Conservation (phyloP, 64 coral and sea anemone species). For the Platygyra sinensis region DNA sequence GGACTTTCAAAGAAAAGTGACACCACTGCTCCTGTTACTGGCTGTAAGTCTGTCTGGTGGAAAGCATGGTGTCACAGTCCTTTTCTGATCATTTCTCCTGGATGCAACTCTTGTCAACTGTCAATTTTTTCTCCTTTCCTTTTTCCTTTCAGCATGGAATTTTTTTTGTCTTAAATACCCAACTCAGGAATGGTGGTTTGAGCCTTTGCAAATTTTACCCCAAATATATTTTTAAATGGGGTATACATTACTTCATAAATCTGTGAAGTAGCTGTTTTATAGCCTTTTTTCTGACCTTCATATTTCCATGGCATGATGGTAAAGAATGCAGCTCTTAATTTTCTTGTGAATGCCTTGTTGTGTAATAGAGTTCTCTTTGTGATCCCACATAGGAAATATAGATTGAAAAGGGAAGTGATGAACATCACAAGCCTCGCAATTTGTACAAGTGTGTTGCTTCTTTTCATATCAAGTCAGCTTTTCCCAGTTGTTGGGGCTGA, state of each 20-base stretch:
- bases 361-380: not conserved
- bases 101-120: not conserved
- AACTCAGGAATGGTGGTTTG: not conserved
- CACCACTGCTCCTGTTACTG: slow-evolving; percentile 7
- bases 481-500: slow-evolving; percentile 9
- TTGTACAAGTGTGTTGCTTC: not conserved
- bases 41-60: slow-evolving; percentile 10
- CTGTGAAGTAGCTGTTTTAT: not conserved
- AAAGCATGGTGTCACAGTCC: slow-evolving; percentile 31
- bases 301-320: not conserved
- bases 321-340: not conserved
- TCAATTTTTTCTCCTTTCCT: not conserved
- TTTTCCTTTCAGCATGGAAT: slow-evolving; percentile 13
- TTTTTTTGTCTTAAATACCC: slow-evolving; percentile 12
- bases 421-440: slow-evolving; percentile 14
- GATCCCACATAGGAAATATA: slow-evolving; percentile 18
- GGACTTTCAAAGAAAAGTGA: slow-evolving; percentile 21
- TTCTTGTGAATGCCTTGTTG: not conserved
- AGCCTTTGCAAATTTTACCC: slow-evolving; percentile 21
- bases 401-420: not conserved
- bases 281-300: slow-evolving; percentile 20
- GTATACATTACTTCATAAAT: slow-evolving; percentile 8
- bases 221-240: slow-evolving; percentile 23
- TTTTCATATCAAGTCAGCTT: not conserved
- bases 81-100: slow-evolving; percentile 4